These are phyloP conservation scores for Agrochola circellaris DNA, from an alignment of 2,888 invertebrate species.

Conservation along the genomic window DNA sequence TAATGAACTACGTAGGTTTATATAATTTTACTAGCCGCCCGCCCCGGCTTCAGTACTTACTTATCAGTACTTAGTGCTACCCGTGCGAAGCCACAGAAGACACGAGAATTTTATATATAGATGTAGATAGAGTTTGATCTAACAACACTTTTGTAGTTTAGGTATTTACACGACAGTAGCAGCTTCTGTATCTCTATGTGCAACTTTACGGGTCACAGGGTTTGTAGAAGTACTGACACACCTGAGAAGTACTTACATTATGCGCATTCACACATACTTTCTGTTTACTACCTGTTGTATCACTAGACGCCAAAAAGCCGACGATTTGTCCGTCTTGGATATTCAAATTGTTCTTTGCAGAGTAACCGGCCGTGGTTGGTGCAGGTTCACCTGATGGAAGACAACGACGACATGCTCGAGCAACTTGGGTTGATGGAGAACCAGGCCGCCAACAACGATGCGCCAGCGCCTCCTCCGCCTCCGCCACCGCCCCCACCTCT, in stretches of 20 bases:
- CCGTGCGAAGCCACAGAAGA: too few species aligned
- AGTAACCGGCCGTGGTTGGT: conserved; percentile 70
- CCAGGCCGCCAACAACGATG: conserved; percentile 78
- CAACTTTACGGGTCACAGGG: not conserved
- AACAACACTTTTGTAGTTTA: not conserved
- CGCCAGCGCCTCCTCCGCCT: conserved; percentile 91
- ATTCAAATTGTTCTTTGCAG: conserved; percentile 67
- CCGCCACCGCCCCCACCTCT: conserved; percentile 93
- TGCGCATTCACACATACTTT: not conserved
- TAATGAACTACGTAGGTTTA: not conserved
- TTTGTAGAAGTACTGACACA: too few species aligned
- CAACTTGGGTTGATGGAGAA: conserved; percentile 87
- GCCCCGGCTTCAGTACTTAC: too few species aligned
- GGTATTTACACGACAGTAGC: not conserved
- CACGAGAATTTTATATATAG: too few species aligned
- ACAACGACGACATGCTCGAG: conserved; percentile 88
- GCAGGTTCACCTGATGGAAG: conserved; percentile 87
- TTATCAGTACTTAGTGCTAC: too few species aligned
- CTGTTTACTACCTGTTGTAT: conserved; percentile 2
- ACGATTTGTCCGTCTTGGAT: conserved; percentile 62
- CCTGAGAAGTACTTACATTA: not conserved
- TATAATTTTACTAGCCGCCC: too few species aligned
- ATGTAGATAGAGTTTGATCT: not conserved
- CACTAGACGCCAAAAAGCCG: conserved; percentile 27
- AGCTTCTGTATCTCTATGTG: not conserved